Percentiles rank a stretch among this genome's conserved stretches.
phyloP scores from a whole-genome alignment of 2,797 vertebrate genomes.

The Lindbergichthys nudifrons region DNA sequence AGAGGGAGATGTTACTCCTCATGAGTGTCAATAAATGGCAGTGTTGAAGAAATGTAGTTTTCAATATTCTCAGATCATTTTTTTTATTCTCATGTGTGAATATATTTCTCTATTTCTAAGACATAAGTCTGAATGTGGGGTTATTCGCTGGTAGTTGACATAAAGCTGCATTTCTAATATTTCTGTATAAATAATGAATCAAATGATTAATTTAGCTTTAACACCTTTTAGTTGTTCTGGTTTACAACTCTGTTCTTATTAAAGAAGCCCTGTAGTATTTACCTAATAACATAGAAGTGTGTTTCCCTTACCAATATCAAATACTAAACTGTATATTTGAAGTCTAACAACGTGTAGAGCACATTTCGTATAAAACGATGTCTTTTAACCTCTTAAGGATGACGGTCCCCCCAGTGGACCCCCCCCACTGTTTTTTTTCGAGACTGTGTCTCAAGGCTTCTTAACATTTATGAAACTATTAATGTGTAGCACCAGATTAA shows the following conservation, averaged over 20 bases:
- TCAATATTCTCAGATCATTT: constrained; percentile 21
- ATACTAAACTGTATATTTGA: neutral
- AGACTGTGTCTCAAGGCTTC: too few relatives aligned
- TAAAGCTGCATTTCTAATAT: neutral
- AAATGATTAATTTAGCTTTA: neutral
- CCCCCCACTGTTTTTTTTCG: too few relatives aligned
- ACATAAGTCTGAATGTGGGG: neutral
- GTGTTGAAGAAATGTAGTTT: constrained; percentile 3
- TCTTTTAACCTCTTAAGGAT: too few relatives aligned
- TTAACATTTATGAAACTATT: too few relatives aligned
- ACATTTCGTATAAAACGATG: neutral
- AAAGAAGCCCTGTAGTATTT: neutral
- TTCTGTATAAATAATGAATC: neutral
- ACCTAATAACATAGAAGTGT: neutral
- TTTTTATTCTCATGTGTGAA: constrained; percentile 21
- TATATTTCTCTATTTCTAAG: constrained; percentile 2
- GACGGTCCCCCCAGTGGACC: too few relatives aligned
- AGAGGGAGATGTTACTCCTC: constrained; percentile 33
- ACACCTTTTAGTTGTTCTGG: neutral
- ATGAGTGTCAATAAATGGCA: constrained; percentile 33
- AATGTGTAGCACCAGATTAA: too few relatives aligned
- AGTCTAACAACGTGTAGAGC: neutral
- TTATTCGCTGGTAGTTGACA: neutral
- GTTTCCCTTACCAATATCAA: neutral
- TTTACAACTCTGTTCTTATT: neutral